A percentile compares a stretch with the other conserved stretches of the same genome.
Evolutionary conservation across 2,888 invertebrate species (phyloP).

Genomic region (Ormyrus rosae): DNA sequence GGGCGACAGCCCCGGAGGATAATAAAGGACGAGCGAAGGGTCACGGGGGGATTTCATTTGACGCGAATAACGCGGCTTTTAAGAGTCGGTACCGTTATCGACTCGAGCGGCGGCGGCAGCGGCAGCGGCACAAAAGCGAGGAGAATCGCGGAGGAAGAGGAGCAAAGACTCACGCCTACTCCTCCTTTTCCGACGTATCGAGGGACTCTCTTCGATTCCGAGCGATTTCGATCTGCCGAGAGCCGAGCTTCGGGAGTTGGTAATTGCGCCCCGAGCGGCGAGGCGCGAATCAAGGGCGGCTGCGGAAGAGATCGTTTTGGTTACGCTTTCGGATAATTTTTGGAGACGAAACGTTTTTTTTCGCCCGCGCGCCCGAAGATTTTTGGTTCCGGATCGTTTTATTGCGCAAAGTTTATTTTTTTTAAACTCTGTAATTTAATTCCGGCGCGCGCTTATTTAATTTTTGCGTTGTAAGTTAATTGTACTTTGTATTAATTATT

Average conservation of each 20-base stretch:
- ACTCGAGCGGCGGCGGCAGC: not conserved
- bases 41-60: slow-evolving; percentile 73
- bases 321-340: too few relatives aligned
- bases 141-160: slow-evolving; percentile 48
- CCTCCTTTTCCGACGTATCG: slow-evolving; percentile 27
- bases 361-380: too few relatives aligned
- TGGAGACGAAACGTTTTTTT: too few relatives aligned
- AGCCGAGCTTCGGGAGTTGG: slow-evolving; percentile 24
- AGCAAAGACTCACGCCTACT: slow-evolving; percentile 16
- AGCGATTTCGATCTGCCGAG: slow-evolving; percentile 35
- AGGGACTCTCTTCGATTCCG: slow-evolving; percentile 49
- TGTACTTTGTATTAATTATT: too few relatives aligned
- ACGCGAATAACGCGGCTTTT: slow-evolving; percentile 74
- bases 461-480: too few relatives aligned
- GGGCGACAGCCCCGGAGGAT: not conserved
- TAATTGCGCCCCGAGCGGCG: not conserved
- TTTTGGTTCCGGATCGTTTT: too few relatives aligned
- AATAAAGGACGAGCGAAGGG: slow-evolving; percentile 57
- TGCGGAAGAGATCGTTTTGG: not conserved
- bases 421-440: too few relatives aligned
- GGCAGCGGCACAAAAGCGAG: slow-evolving; percentile 52
- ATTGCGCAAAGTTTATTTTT: too few relatives aligned
- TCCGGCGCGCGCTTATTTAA: too few relatives aligned
- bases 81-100: slow-evolving; percentile 74
- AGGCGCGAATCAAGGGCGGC: not conserved